These are phyloP conservation scores for Cyclina sinensis DNA, from an alignment of 1,140 invertebrate genomes.

Conservation along the genomic window DNA sequence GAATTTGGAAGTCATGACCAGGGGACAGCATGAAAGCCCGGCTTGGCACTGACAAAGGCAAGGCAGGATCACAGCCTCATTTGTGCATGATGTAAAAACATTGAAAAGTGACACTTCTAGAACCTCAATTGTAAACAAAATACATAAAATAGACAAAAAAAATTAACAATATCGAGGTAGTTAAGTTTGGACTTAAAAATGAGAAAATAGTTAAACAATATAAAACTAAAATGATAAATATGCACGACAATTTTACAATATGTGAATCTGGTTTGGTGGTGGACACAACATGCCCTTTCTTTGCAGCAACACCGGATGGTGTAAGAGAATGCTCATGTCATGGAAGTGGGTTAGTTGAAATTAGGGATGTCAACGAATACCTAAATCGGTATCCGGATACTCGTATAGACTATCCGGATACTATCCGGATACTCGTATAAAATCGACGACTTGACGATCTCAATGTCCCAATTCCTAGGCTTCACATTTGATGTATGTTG, in stretches of 20 bases:
- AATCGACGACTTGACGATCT: too few species aligned
- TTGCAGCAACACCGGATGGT: too few species aligned
- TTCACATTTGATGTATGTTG: too few species aligned
- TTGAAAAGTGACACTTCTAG: background rate
- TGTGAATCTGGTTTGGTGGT: background rate
- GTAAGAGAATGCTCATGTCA: too few species aligned
- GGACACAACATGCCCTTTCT: too few species aligned
- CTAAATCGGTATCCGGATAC: too few species aligned
- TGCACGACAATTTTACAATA: conserved; percentile 4
- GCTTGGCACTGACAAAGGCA: conserved; percentile 5
- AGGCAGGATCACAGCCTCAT: conserved; percentile 17
- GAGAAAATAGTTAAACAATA: background rate
- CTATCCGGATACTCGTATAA: too few species aligned
- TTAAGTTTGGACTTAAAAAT: conserved; percentile 26
- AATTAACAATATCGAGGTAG: background rate
- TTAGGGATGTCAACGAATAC: too few species aligned
- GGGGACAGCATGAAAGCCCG: conserved; percentile 15
- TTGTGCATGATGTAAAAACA: conserved; percentile 2
- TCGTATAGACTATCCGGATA: too few species aligned
- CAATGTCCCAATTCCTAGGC: too few species aligned
- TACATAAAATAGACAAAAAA: background rate
- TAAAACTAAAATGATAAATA: conserved; percentile 12
- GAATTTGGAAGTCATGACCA: conserved; percentile 21
- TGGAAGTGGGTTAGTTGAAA: too few species aligned
- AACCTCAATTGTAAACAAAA: background rate